Evolutionary conservation across 2,888 invertebrate species (phyloP).

Genomic region (Blastobasis adustella): DNA sequence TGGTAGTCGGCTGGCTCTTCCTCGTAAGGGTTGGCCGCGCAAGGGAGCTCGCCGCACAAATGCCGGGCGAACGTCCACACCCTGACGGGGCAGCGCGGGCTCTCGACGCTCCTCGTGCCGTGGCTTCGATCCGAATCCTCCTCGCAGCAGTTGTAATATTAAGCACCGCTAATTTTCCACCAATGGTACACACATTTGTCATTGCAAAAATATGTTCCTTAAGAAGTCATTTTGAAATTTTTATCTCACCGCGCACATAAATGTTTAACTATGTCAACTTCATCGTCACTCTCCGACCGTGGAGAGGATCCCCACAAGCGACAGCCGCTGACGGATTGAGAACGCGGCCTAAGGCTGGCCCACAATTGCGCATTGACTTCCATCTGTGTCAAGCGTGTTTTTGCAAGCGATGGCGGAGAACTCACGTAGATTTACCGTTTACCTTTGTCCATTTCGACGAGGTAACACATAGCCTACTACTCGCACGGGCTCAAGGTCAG

Average conservation of each 20-base stretch:
- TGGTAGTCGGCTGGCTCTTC: slow-evolving; percentile 15
- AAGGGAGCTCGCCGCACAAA: slow-evolving; percentile 46
- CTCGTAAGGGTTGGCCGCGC: slow-evolving; percentile 8
- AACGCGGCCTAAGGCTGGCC: too few relatives aligned
- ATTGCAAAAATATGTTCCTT: too few relatives aligned
- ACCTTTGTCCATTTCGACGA: slow-evolving; percentile 78
- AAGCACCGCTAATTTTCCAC: too few relatives aligned
- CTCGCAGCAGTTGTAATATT: too few relatives aligned
- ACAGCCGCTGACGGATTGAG: too few relatives aligned
- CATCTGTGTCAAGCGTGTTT: slow-evolving; percentile 32
- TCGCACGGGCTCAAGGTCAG: slow-evolving; percentile 78
- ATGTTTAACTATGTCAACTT: too few relatives aligned
- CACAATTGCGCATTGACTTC: too few relatives aligned
- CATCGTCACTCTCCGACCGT: too few relatives aligned
- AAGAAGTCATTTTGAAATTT: too few relatives aligned
- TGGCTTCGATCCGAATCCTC: slow-evolving; percentile 36
- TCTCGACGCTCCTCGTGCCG: slow-evolving; percentile 45
- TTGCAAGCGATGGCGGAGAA: slow-evolving; percentile 64
- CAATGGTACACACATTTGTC: slow-evolving; percentile 31
- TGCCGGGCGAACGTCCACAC: slow-evolving; percentile 46
- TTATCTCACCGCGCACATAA: too few relatives aligned
- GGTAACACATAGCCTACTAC: slow-evolving; percentile 81
- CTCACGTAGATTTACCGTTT: slow-evolving; percentile 78
- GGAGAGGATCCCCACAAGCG: too few relatives aligned
- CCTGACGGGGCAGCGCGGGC: slow-evolving; percentile 35